phyloP scores from a whole-genome alignment of 2,888 invertebrate species.

The Parnassius mnemosyne region DNA sequence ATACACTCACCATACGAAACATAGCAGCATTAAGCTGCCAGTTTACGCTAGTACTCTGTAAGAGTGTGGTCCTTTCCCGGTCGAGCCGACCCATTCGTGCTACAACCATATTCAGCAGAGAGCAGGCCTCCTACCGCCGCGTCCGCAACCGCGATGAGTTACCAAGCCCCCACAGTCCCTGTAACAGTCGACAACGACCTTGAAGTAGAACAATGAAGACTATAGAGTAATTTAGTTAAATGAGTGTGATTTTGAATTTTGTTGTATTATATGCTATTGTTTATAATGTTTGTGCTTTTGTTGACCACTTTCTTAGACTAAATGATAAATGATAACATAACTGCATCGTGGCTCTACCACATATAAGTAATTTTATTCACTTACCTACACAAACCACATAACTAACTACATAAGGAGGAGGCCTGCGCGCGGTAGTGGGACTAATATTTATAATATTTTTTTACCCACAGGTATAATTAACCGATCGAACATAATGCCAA shows the following conservation, averaged over 20 bases:
- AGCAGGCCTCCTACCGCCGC: conserved; percentile 31
- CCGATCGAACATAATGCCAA: conserved; percentile 89
- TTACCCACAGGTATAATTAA: conserved; percentile 84
- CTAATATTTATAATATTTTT: conserved; percentile 2
- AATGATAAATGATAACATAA: too few species aligned
- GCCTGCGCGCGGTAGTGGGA: too few species aligned
- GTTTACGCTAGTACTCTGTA: too few species aligned
- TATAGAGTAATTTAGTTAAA: background rate
- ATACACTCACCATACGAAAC: too few species aligned
- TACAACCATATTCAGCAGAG: conserved; percentile 28
- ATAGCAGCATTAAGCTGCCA: too few species aligned
- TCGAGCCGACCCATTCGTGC: too few species aligned
- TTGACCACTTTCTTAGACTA: background rate
- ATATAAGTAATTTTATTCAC: too few species aligned
- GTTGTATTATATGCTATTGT: conserved; percentile 10
- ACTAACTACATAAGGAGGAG: too few species aligned
- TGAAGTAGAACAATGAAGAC: conserved; percentile 1
- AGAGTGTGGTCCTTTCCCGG: too few species aligned
- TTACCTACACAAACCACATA: too few species aligned
- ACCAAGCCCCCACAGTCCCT: conserved; percentile 7
- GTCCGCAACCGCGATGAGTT: conserved; percentile 30
- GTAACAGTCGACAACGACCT: conserved; percentile 1
- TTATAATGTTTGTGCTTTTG: conserved; percentile 4
- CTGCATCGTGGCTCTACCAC: too few species aligned
- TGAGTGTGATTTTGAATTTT: conserved; percentile 12